Conservation (phyloP, 2,797 vertebrate genomes). For the Salmo trutta region DNA sequence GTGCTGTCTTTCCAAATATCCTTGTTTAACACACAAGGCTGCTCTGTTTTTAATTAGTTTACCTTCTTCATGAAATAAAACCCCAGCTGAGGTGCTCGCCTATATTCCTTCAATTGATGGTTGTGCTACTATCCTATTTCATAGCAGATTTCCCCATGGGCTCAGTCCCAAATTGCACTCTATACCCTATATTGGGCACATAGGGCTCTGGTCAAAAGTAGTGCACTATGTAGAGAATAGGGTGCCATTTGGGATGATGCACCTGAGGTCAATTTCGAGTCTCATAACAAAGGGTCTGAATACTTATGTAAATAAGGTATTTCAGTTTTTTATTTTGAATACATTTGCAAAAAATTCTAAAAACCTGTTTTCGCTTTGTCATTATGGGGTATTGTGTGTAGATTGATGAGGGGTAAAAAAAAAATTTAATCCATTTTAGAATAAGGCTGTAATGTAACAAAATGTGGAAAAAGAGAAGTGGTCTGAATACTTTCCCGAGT, state of each 20-base stretch:
- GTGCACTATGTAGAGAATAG: neutral
- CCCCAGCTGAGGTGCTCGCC: conserved; percentile 41
- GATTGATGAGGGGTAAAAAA: no score
- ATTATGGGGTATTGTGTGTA: no score
- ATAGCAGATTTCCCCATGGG: conserved; percentile 37
- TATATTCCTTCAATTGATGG: conserved; percentile 62
- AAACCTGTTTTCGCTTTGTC: no score
- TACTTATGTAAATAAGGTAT: no score
- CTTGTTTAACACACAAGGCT: conserved; percentile 51
- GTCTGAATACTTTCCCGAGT: neutral
- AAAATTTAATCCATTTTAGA: no score
- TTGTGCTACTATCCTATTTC: conserved; percentile 63
- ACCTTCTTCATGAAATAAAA: conserved; percentile 57
- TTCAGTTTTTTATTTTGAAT: no score
- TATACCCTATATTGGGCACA: neutral
- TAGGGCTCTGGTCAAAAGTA: neutral
- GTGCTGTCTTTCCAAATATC: conserved; percentile 55
- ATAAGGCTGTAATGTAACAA: neutral
- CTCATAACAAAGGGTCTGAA: no score
- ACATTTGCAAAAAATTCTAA: no score
- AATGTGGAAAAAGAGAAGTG: neutral
- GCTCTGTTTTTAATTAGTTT: conserved; percentile 68
- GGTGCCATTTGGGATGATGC: neutral
- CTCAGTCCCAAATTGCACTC: neutral
- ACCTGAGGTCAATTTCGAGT: no score